Percentiles rank a stretch among this genome's conserved stretches.
Conservation (phyloP, 2,888 invertebrate species). For the Anorthoa munda region DNA sequence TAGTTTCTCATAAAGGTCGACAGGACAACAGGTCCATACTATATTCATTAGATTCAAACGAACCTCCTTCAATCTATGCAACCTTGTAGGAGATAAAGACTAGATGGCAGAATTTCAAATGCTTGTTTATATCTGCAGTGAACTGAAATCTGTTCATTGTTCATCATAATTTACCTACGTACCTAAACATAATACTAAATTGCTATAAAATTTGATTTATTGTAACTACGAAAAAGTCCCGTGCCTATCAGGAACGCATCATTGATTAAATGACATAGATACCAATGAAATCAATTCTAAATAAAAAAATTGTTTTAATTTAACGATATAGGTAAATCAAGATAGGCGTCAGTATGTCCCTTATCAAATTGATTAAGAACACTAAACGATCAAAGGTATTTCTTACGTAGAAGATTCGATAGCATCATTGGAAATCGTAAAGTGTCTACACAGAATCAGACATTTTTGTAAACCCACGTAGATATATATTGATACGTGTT, state of each 20-base stretch:
- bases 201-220: neutral
- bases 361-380: slow-evolving; percentile 39
- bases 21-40: too few species aligned
- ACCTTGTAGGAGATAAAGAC: neutral
- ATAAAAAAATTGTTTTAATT: slow-evolving; percentile 8
- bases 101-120: neutral
- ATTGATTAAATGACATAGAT: slow-evolving; percentile 24
- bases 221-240: slow-evolving; percentile 5
- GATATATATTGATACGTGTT: neutral
- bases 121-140: neutral
- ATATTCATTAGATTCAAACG: neutral
- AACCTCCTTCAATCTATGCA: neutral
- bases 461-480: neutral
- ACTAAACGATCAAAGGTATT: slow-evolving; percentile 7
- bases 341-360: slow-evolving; percentile 4
- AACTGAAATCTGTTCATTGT: neutral
- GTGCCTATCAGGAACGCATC: slow-evolving; percentile 17
- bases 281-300: slow-evolving; percentile 7
- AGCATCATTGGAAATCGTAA: slow-evolving; percentile 8
- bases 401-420: slow-evolving; percentile 19
- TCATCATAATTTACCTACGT: neutral
- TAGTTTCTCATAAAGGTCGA: neutral
- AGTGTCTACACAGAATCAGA: neutral
- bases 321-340: slow-evolving; percentile 37
- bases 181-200: too few species aligned